Conservation (phyloP, 2,888 invertebrate genomes). For the Drosophila eohydei region DNA sequence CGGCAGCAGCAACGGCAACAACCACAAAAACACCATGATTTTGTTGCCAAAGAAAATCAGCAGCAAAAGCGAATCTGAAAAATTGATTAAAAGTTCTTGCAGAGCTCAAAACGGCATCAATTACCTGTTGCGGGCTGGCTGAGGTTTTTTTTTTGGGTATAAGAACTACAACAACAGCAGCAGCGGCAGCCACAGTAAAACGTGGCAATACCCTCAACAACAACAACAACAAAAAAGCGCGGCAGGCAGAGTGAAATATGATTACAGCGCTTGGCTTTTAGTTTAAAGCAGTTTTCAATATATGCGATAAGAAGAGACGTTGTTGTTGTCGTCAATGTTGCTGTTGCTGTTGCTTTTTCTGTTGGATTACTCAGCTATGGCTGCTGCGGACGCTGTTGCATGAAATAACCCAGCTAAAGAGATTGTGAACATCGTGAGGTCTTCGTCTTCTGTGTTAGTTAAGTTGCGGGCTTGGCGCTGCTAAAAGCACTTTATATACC, state of each 20-base stretch:
- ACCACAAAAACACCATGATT: slow-evolving; percentile 26
- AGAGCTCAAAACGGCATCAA: slow-evolving; percentile 69
- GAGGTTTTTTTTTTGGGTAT: slow-evolving; percentile 25
- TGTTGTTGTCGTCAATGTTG: slow-evolving; percentile 7
- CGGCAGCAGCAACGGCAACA: slow-evolving; percentile 11
- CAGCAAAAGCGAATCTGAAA: slow-evolving; percentile 59
- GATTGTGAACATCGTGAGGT: slow-evolving; percentile 40
- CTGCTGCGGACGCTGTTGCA: slow-evolving; percentile 25
- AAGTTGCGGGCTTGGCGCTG: slow-evolving; percentile 16
- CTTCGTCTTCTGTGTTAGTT: slow-evolving; percentile 21
- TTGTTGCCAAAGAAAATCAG: slow-evolving; percentile 34
- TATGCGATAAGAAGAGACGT: slow-evolving; percentile 45
- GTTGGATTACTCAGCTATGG: slow-evolving; percentile 13
- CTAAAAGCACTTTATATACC: slow-evolving; percentile 30
- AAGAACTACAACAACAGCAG: neutral
- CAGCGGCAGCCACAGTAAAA: slow-evolving; percentile 7
- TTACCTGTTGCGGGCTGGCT: slow-evolving; percentile 66
- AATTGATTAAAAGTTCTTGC: slow-evolving; percentile 75
- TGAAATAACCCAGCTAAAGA: slow-evolving; percentile 48
- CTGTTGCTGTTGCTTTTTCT: slow-evolving; percentile 3
- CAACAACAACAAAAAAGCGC: slow-evolving; percentile 20
- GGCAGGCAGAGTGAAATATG: slow-evolving; percentile 66
- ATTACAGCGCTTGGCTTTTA: slow-evolving; percentile 73
- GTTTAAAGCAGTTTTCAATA: slow-evolving; percentile 70
- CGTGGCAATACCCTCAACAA: slow-evolving; percentile 10